These are phyloP conservation scores for Erpornis zantholeuca DNA, from an alignment of 2,113 vertebrate genomes.

Conservation along the genomic window DNA sequence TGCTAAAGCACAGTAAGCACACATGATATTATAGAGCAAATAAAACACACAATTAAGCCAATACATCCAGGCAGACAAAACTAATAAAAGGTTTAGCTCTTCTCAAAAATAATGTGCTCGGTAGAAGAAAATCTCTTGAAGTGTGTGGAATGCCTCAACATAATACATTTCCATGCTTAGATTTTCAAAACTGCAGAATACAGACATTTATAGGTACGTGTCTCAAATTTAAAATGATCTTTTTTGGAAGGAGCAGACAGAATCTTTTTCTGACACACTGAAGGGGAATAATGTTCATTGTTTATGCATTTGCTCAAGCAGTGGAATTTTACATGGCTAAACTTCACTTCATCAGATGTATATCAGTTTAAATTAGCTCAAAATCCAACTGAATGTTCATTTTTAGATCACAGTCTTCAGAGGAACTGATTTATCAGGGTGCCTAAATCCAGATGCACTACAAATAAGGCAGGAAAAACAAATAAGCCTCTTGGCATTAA, in stretches of 20 bases:
- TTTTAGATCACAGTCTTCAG: conserved; percentile 31
- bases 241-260: neutral
- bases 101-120: neutral
- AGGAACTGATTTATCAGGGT: conserved; percentile 27
- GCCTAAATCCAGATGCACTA: conserved; percentile 29
- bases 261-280: conserved; percentile 34
- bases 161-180: neutral
- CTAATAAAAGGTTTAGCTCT: neutral
- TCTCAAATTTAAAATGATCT: conserved; percentile 24
- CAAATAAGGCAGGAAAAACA: conserved; percentile 37
- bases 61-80: neutral
- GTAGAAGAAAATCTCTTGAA: neutral
- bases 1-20: neutral
- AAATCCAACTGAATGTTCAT: neutral
- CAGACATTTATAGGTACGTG: conserved; percentile 13
- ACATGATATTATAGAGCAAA: neutral
- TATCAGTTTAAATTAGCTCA: conserved; percentile 41
- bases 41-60: neutral
- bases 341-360: neutral
- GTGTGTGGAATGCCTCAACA: neutral
- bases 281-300: conserved; percentile 12
- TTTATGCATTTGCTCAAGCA: conserved; percentile 19
- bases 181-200: conserved; percentile 14
- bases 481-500: conserved; percentile 29
- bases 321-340: conserved; percentile 17